phyloP scores from a whole-genome alignment of 2,113 vertebrate species.

The Lipotes vexillifer region DNA sequence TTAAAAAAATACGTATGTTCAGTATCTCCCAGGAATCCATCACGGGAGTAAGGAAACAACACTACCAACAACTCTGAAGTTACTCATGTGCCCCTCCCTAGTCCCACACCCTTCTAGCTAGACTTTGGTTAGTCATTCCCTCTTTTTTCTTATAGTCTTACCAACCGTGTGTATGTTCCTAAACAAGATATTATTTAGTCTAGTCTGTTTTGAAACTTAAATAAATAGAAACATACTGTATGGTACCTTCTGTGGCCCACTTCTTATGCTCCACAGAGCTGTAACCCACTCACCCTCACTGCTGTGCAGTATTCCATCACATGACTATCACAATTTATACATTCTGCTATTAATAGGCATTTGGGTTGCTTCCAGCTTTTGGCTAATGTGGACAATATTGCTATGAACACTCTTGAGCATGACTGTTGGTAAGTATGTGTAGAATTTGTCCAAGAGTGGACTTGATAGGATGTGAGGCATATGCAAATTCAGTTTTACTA shows the following conservation, averaged over 20 bases:
- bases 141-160: not conserved
- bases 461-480: not conserved
- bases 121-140: not conserved
- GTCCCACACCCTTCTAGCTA: not conserved
- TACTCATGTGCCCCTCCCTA: not conserved
- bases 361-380: not conserved
- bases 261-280: not conserved
- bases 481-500: not conserved
- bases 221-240: not conserved
- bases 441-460: not conserved
- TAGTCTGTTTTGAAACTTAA: not conserved
- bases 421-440: not conserved
- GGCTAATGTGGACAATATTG: not conserved
- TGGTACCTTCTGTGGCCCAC: not conserved
- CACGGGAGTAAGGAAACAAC: not conserved
- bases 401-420: not conserved
- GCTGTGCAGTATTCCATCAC: too few relatives aligned
- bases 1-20: not conserved
- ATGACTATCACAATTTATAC: accelerated
- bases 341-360: not conserved
- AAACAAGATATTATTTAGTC: not conserved
- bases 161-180: not conserved
- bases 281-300: not conserved
- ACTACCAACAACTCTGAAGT: not conserved
- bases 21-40: not conserved